Base-by-base conservation (phyloP, 2,888 invertebrate species). In the Strigamia transsilvanica region DNA sequence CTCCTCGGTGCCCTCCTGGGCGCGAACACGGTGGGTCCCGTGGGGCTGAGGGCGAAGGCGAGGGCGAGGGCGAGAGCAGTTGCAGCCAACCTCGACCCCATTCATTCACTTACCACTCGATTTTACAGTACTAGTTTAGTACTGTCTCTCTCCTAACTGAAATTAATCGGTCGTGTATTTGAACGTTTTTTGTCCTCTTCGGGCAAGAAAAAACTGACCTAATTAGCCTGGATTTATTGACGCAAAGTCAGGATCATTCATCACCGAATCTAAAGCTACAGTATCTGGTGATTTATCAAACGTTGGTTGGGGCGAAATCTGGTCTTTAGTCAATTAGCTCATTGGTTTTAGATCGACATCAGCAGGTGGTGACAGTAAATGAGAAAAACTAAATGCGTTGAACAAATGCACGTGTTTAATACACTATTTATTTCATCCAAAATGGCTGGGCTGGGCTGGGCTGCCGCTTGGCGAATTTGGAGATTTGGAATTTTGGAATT, bases 71-170 rank as follows among this genome's bases (percentile, higher is more conserved):
- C 51, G 73, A 10, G 32, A 6, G 73, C 73, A 27, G 27, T 73
- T 27, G 73, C 73, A 2, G 73, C 27, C 73, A 73, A 73, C 73
- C 73, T 73, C 73, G 73, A 73, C 73, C 73, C 73, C 73, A 73
- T 73, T 73, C 27, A 27, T 27, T 27, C 27, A 73, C 73, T 73
- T 73, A 73, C 23, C 12, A 73, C 73, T 15, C 12, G 73, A 66
- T 66, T 10, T 21, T n/a, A 46, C 46, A n/a, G n/a, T n/a, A n/a
- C n/a, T n/a, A n/a, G n/a, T n/a, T n/a, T 5, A 21, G 21, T 13
- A 32, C 27, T 73, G 73, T 66, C 66, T 66, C 66, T 66, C 66
- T 66, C 66, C 32, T 10, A 66, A 66, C 10, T 66, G 66, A 66
- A 66, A 66, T 66, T 66, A 27, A 66, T 66, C 66, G 27, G 66